Evolutionary conservation across 2,797 vertebrate genomes (phyloP), one percentile per base, ranked within the genome.

Genomic region (Pantherophis alleghaniensis): DNA sequence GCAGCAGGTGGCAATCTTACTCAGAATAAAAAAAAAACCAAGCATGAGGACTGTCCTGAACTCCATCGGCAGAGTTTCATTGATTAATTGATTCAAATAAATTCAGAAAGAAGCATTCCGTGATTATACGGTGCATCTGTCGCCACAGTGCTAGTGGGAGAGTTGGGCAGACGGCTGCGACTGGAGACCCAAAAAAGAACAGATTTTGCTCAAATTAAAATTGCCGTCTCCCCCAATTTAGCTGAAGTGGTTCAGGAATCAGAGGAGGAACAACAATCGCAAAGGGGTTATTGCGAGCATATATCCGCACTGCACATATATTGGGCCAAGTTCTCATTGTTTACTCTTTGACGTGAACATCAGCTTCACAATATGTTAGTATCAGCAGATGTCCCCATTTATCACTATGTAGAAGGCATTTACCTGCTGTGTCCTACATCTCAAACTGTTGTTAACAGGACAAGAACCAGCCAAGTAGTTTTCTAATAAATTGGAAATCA

Each of bases 1-100:
- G 74, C 18, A 92, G 86, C 91, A 94, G 90, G 91, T 94, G 95
- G 37, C 63, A 92, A 93, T 95, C 20, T 63, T 92, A 61, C 88
- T 96, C 92, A 91, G 96, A 97, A 95, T 91, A 93, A 96, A 96
- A 24, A 13, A 51, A 51, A 51, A 6, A 1, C 47, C 9, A 86
- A 92, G 47, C 32, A 2, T 12, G 88, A 93, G 92, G 63, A 87
- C 47, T 89, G 11, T 6, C 59, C 51, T 18, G n/a, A 89, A 88
- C 53, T 88, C 60, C 60, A 88, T 51, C 94, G 86, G 42, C 2
- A 93, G 32, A 91, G 90, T 94, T 94, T 74, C 87, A 83, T 93
- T 95, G 79, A 87, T 90, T 87, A 87, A 89, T 47, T 57, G 51
- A 92, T 86, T 95, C 94, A 90, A 20, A 93, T 86, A 95, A 94